phyloP scores from a whole-genome alignment of 2,797 vertebrate genomes.

The Acridotheres tristis region DNA sequence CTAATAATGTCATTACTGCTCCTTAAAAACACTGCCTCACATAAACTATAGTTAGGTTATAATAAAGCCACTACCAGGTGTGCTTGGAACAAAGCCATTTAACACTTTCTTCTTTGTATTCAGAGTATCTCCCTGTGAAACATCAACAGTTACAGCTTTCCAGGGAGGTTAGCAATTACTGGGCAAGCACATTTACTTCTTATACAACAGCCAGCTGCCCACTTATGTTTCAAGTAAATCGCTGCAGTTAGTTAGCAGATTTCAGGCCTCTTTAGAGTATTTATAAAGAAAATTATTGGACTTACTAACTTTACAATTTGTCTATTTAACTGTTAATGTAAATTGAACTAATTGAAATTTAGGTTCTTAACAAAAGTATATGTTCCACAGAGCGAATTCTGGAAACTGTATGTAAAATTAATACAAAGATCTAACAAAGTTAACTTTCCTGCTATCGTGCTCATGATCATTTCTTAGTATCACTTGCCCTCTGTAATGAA shows the following conservation, averaged over 20 bases:
- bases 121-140: neutral
- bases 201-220: conserved; percentile 49
- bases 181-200: neutral
- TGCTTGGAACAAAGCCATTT: neutral
- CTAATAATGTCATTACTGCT: neutral
- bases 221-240: conserved; percentile 44
- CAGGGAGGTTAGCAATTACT: neutral
- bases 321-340: neutral
- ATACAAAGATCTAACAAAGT: conserved; percentile 13
- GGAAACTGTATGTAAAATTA: neutral
- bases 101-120: neutral
- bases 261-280: conserved; percentile 4
- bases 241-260: conserved; percentile 30
- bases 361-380: neutral
- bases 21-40: neutral
- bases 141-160: neutral
- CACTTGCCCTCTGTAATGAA: neutral
- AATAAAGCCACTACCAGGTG: neutral
- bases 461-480: conserved; percentile 13
- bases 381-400: conserved; percentile 1
- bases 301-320: neutral
- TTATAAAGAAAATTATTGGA: neutral
- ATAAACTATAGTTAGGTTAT: neutral
- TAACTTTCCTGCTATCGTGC: neutral
- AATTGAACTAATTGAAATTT: neutral